Base-by-base conservation (phyloP, 2,888 invertebrate genomes). In the Phalera bucephala region DNA sequence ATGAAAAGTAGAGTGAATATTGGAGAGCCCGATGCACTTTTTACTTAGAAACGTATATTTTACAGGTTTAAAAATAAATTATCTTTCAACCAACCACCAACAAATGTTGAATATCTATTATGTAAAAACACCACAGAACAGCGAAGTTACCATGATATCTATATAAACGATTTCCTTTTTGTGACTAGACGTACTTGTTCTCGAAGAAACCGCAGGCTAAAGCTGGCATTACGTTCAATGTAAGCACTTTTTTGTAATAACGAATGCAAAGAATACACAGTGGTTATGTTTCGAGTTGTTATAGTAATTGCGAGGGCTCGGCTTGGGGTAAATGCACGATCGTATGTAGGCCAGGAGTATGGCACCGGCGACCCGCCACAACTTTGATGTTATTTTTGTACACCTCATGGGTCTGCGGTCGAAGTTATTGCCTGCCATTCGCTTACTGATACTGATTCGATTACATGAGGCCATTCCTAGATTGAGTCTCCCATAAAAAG, bases 381-480 rank as follows among this genome's bases (percentile, higher is more conserved):
- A 64, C 74, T 76, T 79, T 75, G 78, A 79, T 77, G 79, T 77
- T 85, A 87, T 84, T 84, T 83, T 77, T 70, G 78, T 78, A 78
- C 68, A 67, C 62, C 67, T 72, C 72, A 69, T 68, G 67, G 71
- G 79, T 72, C 69, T 78, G 79, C 72, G 80, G 84, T 76, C 65
- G 59, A 53, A 60, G 70, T 76, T 75, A 78, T 76, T 68, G 66
- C 62, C 54, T 53, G 64, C 57, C 60, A 65, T 67, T 67, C 65
- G 56, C 57, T 70, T 68, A 66, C 56, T 70, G n/a, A n/a, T n/a
- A n/a, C 5, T 17, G 17, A 17, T 5, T 17, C n/a, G 68, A 76
- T 69, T 68, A 61, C 69, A 67, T 40, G 48, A 42, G 50, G 49
- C 56, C 50, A 52, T 40, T 36, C 36, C 32, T 33, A 47, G 42